Evolutionary conservation across 2,113 vertebrate genomes (phyloP).

Genomic region (Clarias gariepinus): DNA sequence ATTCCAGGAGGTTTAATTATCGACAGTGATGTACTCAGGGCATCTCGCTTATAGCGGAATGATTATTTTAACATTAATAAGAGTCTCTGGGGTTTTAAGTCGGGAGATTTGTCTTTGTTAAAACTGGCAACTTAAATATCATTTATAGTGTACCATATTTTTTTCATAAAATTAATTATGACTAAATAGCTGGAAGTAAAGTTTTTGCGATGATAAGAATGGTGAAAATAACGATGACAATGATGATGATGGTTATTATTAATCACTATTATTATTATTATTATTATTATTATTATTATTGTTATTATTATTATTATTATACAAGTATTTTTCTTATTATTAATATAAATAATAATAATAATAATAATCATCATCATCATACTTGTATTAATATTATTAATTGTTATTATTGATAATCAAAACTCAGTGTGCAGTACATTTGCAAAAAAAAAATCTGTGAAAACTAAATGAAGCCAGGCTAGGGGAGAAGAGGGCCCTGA

Average conservation of each 20-base stretch:
- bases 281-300: too few species aligned
- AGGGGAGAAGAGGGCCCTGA: not conserved
- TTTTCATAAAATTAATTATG: not conserved
- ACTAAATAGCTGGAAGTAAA: too few species aligned
- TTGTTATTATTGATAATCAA: too few species aligned
- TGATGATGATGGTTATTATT: too few species aligned
- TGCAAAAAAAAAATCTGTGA: not conserved
- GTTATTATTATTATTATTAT: too few species aligned
- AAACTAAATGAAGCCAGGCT: not conserved
- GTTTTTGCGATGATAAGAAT: too few species aligned
- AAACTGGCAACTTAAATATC: not conserved
- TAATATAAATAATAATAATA: too few species aligned
- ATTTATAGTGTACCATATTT: not conserved
- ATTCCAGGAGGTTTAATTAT: slow-evolving; percentile 1
- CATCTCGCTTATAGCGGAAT: not conserved
- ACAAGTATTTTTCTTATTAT: too few species aligned
- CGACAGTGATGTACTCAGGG: not conserved
- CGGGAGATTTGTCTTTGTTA: not conserved
- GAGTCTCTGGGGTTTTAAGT: not conserved
- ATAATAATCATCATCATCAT: too few species aligned
- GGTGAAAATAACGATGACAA: too few species aligned
- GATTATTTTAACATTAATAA: not conserved
- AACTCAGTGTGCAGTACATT: not conserved
- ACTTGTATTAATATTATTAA: too few species aligned
- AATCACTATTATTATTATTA: too few species aligned